phyloP scores from a whole-genome alignment of 2,113 vertebrate genomes.

The Spilogale gracilis region DNA sequence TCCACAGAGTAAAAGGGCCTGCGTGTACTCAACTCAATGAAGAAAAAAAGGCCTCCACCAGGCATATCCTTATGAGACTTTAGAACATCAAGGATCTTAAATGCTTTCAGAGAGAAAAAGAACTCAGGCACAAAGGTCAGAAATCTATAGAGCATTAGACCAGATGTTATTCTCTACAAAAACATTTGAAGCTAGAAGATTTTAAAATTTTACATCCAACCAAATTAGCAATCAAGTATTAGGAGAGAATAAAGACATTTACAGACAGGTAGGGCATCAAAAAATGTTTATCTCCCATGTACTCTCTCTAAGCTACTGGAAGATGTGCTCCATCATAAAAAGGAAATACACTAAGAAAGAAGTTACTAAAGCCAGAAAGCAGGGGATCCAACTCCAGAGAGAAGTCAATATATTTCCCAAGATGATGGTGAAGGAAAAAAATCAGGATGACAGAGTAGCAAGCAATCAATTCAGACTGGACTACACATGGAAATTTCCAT shows the following conservation, averaged over 20 bases:
- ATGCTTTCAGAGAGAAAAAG: background rate
- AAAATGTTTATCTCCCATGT: background rate
- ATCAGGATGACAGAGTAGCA: background rate
- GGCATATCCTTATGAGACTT: background rate
- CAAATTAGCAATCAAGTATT: background rate
- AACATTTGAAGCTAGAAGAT: background rate
- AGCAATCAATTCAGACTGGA: slow-evolving; percentile 14
- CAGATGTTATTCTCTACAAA: background rate
- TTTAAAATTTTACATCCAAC: background rate
- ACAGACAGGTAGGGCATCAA: background rate
- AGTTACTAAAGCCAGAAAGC: slow-evolving; percentile 33
- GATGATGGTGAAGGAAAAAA: background rate
- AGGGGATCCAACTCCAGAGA: background rate
- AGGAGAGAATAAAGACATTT: background rate
- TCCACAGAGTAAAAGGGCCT: slow-evolving; percentile 9
- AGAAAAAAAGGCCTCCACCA: background rate
- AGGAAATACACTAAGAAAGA: background rate
- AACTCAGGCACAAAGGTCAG: background rate
- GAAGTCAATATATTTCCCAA: background rate
- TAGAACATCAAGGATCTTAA: background rate
- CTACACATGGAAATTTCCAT: background rate
- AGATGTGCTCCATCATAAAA: background rate
- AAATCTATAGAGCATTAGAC: background rate
- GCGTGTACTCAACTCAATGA: background rate
- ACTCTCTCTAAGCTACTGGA: background rate